phyloP scores from a whole-genome alignment of 2,888 invertebrate genomes.

The Philopedon plagiatum region DNA sequence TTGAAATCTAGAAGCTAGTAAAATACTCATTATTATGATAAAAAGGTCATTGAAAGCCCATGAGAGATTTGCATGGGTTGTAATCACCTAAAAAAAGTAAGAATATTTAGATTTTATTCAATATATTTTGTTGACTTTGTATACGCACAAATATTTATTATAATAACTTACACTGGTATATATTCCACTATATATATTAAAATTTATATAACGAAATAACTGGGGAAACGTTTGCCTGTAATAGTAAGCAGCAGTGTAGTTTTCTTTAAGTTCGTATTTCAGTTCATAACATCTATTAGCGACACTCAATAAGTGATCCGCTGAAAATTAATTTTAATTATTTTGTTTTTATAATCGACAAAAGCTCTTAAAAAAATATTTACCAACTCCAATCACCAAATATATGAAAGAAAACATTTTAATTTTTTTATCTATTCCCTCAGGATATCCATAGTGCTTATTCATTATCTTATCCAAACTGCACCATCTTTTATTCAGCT shows the following conservation, averaged over 20 bases:
- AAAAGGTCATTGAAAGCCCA: slow-evolving; percentile 83
- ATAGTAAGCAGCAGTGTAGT: slow-evolving; percentile 27
- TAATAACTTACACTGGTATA: slow-evolving; percentile 26
- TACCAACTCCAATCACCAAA: slow-evolving; percentile 49
- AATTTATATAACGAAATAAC: slow-evolving; percentile 24
- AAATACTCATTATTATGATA: slow-evolving; percentile 78
- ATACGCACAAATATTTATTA: not conserved
- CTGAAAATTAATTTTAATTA: slow-evolving; percentile 35
- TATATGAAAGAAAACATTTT: slow-evolving; percentile 15
- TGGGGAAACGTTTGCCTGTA: slow-evolving; percentile 14
- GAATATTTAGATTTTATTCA: no score
- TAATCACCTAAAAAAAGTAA: slow-evolving; percentile 15
- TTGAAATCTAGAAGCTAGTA: slow-evolving; percentile 75
- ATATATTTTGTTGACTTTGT: not conserved
- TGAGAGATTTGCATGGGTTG: slow-evolving; percentile 64
- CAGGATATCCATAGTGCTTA: slow-evolving; percentile 34
- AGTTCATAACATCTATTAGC: slow-evolving; percentile 33
- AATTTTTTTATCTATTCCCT: slow-evolving; percentile 28
- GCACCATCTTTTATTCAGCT: slow-evolving; percentile 58
- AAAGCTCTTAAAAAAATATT: slow-evolving; percentile 21
- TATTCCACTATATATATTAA: slow-evolving; percentile 11
- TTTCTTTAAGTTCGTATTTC: not conserved
- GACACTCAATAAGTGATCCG: slow-evolving; percentile 52
- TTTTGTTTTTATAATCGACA: not conserved
- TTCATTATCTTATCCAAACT: slow-evolving; percentile 45